Conservation (phyloP, 2,797 vertebrate species). For the Pangasius larnaudii region DNA sequence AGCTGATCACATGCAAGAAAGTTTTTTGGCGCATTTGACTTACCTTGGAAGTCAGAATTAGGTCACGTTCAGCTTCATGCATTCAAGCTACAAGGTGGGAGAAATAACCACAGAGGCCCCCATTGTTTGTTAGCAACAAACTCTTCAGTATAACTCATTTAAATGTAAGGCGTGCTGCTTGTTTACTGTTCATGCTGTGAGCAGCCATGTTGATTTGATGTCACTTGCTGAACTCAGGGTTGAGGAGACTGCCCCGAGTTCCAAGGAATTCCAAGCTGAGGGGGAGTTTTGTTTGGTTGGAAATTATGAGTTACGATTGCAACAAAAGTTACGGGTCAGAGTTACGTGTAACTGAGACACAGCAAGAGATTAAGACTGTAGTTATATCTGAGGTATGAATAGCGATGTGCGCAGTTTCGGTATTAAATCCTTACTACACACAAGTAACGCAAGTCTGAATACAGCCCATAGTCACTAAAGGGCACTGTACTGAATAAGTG, state of each 20-base stretch:
- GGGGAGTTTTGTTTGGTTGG: not conserved
- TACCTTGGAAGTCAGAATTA: not conserved
- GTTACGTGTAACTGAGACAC: not conserved
- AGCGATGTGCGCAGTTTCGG: not conserved
- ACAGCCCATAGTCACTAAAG: slow-evolving; percentile 9
- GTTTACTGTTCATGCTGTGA: not conserved
- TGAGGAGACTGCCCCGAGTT: not conserved
- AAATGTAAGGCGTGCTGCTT: not conserved
- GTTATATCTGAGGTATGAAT: not conserved
- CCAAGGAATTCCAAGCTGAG: not conserved
- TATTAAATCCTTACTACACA: not conserved
- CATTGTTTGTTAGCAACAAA: not conserved
- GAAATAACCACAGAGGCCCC: not conserved
- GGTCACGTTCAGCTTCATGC: not conserved
- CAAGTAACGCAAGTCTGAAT: not conserved
- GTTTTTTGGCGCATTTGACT: not conserved
- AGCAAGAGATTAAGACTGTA: not conserved
- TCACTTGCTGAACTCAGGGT: not conserved
- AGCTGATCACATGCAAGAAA: not conserved
- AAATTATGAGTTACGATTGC: not conserved
- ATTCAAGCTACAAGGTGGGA: not conserved
- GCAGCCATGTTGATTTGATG: not conserved
- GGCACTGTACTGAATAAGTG: slow-evolving; percentile 67
- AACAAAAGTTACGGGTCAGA: not conserved
- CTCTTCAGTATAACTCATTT: not conserved